Evolutionary conservation across 2,888 invertebrate species (phyloP), one percentile per base, ranked within the genome.

Genomic region (Spilarctia lutea): DNA sequence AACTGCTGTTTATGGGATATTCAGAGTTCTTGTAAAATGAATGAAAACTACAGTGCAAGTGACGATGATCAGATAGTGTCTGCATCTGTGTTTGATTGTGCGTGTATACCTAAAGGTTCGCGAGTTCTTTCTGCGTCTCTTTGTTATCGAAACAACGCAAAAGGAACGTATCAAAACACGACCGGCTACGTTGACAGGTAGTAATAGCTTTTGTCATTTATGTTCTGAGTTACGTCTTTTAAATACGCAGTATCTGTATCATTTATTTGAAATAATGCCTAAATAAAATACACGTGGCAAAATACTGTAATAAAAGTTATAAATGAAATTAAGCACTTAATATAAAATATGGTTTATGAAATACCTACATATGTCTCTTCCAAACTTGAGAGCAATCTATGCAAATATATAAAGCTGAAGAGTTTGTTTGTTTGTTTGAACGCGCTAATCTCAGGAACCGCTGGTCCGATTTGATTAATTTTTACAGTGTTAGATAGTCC

Each of bases 101-200:
- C 74, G 66, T 83, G 79, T 78, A 74, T 74, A 42, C 66, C 72
- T 68, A 85, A 77, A 48, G 67, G 81, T 33, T 71, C 76, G 0
- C 76, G 83, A 60, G 42, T 68, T 0, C 81, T 83, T 68, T 75
- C 79, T 16, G 72, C 74, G n/a, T 73, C 80, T 1, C 45, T 76
- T 4, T 84, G 81, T 71, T 81, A 74, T 30, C 77, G 74, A 65
- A 81, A 76, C 27, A 71, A 71, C 24, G 24, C 39, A 0, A 30
- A 75, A 52, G 39, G n/a, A 2, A 48, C 70, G 45, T 73, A 78
- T 24, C 27, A 67, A 20, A 66, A 52, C 35, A 66, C 16, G n/a
- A 33, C 30, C 13, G 30, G 6, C 30, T 30, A 24, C 30, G n/a
- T 4, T 35, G 39, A 75, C 72, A 75, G 75, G 75, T 75, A 73